These are phyloP conservation scores for Etheostoma perlongum DNA, from an alignment of 2,797 vertebrate genomes.

Conservation along the genomic window DNA sequence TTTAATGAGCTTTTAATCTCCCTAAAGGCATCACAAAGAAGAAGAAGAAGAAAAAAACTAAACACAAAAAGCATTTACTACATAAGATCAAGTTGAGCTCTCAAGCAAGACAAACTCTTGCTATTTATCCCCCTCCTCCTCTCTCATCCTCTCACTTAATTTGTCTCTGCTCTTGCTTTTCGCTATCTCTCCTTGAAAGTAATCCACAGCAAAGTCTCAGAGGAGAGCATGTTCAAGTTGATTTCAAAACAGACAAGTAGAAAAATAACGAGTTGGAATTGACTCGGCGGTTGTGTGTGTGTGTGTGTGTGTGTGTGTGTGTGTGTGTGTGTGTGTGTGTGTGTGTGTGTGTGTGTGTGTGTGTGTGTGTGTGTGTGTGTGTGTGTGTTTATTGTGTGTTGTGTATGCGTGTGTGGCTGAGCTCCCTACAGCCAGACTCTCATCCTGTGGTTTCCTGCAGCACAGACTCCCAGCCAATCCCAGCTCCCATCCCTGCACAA, in stretches of 20 bases:
- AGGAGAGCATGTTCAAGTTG: conserved; percentile 26
- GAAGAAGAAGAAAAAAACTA: background rate
- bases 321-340: background rate
- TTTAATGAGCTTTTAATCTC: conserved; percentile 68
- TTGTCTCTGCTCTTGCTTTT: conserved; percentile 14
- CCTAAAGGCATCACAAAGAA: conserved; percentile 32
- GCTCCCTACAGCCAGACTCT: conserved; percentile 34
- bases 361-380: conserved; percentile 12
- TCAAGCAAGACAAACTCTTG: conserved; percentile 17
- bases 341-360: background rate
- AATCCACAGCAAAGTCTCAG: conserved; percentile 16
- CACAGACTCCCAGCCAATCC: conserved; percentile 34
- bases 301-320: conserved; percentile 19
- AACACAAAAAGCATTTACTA: conserved; percentile 2
- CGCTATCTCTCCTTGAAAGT: conserved; percentile 17
- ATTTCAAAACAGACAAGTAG: conserved; percentile 39
- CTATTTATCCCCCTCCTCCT: background rate
- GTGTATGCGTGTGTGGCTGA: background rate
- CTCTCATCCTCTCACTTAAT: conserved; percentile 25
- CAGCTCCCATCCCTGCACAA: conserved; percentile 34
- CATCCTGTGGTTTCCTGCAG: conserved; percentile 61
- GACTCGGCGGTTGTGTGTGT: conserved; percentile 24
- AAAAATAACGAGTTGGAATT: conserved; percentile 31
- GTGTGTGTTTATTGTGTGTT: conserved; percentile 12
- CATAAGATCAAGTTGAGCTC: conserved; percentile 37